Base-by-base conservation (phyloP, 2,113 vertebrate species). In the Pachypanchax playfairii region DNA sequence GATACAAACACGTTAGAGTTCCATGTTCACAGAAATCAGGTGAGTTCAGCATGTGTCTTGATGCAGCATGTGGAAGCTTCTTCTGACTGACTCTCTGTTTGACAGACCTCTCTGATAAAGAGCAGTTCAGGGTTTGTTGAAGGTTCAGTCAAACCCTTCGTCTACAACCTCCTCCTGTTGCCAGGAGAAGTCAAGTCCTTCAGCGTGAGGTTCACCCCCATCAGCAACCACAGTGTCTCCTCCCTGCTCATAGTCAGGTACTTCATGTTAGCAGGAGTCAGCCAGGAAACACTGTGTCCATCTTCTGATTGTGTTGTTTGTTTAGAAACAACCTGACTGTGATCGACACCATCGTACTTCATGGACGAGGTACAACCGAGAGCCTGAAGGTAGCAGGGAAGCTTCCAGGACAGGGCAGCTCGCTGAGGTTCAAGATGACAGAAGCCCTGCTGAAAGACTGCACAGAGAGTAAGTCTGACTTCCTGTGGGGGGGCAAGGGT, bases 381-480 rank as follows among this genome's bases (percentile, higher is more conserved):
- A 96, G 89, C 81, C 75, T 99, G 75, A 95, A 91, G 66, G 90
- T 99, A 6, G 95, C 93, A 18, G 96, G 96, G 74, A 98, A 96
- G 76, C 73, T 92, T 69, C 94, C 97, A 0, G 96, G 96, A 25
- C 91, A 91, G 22, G 93, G 94, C 63, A 96, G 93, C 83, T 98
- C 94, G 8, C 91, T 99, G 67, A 94, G 97, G 85, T 99, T 98
- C 85, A 99, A 98, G 92, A 94, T 99, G 91, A 99, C 96, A 0
- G 97, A 99, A 87, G 91, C 94, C 3, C 91, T 95, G 72, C 88
- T 99, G 20, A 98, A 95, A 90, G 97, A 99, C 73, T 99, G 97
- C 85, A 94, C 95, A 75, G 96, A 98, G 63, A 95, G 97, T 99
- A 85, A 95, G 95, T 94, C 56, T 52, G 14, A n/a, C 17, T 7